phyloP scores from a whole-genome alignment of 2,797 vertebrate genomes.

The Anniella stebbinsi region DNA sequence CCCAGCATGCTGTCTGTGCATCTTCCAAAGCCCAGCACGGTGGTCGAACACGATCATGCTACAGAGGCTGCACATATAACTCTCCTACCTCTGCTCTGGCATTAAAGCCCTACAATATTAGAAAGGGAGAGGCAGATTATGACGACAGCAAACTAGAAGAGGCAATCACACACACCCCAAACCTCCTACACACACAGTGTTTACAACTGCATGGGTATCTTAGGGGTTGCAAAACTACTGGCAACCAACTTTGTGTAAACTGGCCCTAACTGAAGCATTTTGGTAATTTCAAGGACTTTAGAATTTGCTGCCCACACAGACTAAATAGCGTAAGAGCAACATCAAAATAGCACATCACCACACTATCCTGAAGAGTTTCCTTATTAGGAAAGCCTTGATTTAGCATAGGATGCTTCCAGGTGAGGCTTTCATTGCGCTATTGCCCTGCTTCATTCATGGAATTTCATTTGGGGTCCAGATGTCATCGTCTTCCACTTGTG shows the following conservation, averaged over 20 bases:
- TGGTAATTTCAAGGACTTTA: neutral
- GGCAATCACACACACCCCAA: neutral
- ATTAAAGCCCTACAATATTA: neutral
- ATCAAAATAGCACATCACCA: neutral
- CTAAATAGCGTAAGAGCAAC: neutral
- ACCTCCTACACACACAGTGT: neutral
- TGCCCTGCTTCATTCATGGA: no score
- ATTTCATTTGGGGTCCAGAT: no score
- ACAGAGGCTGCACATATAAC: no score
- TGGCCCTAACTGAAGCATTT: neutral
- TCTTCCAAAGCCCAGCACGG: neutral
- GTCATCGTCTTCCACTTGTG: no score
- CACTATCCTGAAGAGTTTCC: neutral
- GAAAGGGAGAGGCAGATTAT: neutral
- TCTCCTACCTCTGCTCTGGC: no score
- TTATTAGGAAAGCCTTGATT: neutral
- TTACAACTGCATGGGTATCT: neutral
- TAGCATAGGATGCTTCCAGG: neutral
- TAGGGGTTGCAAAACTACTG: neutral
- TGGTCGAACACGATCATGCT: neutral
- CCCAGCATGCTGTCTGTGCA: neutral
- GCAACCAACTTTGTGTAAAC: neutral
- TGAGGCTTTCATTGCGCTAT: no score
- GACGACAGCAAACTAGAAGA: neutral
- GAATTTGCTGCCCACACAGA: neutral